Conservation (phyloP, 2,797 vertebrate species). For the Trematomus bernacchii region DNA sequence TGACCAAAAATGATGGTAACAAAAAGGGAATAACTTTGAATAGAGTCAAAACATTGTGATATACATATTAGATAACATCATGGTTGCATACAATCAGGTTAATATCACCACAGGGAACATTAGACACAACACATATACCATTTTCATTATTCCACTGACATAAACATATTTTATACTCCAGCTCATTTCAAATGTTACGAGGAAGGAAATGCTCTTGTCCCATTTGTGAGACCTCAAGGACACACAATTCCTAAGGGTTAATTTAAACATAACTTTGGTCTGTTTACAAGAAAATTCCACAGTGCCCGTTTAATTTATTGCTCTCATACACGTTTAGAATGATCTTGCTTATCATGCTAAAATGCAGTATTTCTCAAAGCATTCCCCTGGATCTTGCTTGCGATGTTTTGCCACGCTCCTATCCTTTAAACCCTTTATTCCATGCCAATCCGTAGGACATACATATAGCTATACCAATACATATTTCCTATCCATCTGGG, state of each 20-base stretch:
- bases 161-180: not conserved
- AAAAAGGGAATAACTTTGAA: not conserved
- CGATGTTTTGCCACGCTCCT: constrained; percentile 16
- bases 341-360: constrained; percentile 1
- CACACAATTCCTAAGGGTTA: not conserved
- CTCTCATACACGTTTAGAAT: not conserved
- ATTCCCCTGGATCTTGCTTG: not conserved
- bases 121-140: not conserved
- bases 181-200: not conserved
- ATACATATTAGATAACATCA: not conserved
- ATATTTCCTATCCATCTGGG: constrained; percentile 50
- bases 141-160: not conserved
- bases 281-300: not conserved
- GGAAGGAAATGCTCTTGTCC: not conserved
- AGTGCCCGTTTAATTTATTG: not conserved
- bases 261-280: not conserved
- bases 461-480: constrained; percentile 54
- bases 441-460: constrained; percentile 37
- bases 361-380: constrained; percentile 1
- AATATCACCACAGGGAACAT: not conserved
- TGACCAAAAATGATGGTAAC: not conserved
- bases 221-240: not conserved
- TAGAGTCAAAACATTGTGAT: not conserved
- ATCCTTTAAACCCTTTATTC: constrained; percentile 16
- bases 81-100: not conserved